phyloP scores from a whole-genome alignment of 2,797 vertebrate species.

The Coccyzus lansbergi region DNA sequence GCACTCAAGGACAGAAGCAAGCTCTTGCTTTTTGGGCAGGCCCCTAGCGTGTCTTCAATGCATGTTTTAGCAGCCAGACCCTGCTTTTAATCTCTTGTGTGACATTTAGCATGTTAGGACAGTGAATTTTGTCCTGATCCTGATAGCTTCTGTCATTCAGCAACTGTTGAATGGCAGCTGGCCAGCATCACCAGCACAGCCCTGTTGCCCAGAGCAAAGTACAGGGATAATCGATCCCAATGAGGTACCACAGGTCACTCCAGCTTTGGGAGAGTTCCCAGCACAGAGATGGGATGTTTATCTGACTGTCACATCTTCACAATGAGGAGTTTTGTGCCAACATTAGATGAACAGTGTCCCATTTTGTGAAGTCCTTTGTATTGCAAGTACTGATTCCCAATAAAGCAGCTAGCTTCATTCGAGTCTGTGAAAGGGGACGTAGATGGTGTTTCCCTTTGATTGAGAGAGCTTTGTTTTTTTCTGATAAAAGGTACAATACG shows the following conservation, averaged over 20 bases:
- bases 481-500: fast-evolving
- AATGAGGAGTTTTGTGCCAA: not conserved
- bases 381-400: fast-evolving
- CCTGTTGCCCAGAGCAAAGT: not conserved
- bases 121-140: not conserved
- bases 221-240: fast-evolving
- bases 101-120: not conserved
- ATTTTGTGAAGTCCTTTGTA: not conserved
- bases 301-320: not conserved
- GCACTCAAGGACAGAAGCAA: not conserved
- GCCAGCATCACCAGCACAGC: not conserved
- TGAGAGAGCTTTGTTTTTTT: not conserved
- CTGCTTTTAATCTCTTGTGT: not conserved
- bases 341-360: not conserved
- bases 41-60: fast-evolving
- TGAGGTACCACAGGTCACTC: not conserved
- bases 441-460: not conserved
- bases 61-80: not conserved
- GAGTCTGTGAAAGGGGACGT: not conserved
- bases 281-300: not conserved
- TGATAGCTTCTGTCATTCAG: not conserved
- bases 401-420: not conserved
- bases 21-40: not conserved
- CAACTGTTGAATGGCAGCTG: not conserved
- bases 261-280: not conserved